These are phyloP conservation scores for Drosophila navojoa DNA, from an alignment of 1,140 invertebrate species.

Conservation along the genomic window DNA sequence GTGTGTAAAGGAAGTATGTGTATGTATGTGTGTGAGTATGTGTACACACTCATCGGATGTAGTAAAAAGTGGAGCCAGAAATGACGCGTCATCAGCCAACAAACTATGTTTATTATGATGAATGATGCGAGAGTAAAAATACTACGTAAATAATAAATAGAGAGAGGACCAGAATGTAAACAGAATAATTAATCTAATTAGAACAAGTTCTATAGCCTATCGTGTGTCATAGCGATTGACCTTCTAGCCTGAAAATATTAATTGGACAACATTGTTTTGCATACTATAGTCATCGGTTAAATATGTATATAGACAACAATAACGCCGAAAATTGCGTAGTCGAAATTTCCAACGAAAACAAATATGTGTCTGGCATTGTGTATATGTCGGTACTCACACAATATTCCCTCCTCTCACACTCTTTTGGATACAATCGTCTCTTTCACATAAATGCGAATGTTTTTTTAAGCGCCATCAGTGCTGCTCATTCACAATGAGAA, in stretches of 20 bases:
- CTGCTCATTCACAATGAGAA: slow-evolving; percentile 55
- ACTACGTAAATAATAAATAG: not conserved
- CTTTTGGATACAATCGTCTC: not conserved
- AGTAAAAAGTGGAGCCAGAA: slow-evolving; percentile 41
- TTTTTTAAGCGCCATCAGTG: slow-evolving; percentile 53
- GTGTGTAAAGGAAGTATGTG: slow-evolving; percentile 67
- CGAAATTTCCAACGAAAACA: slow-evolving; percentile 63
- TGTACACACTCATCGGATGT: slow-evolving; percentile 25
- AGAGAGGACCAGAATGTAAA: slow-evolving; percentile 15
- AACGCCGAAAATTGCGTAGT: slow-evolving; percentile 60
- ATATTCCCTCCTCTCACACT: not conserved
- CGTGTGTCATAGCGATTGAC: slow-evolving; percentile 46
- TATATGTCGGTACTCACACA: slow-evolving; percentile 20
- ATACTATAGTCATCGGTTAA: slow-evolving; percentile 58
- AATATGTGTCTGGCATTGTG: slow-evolving; percentile 48
- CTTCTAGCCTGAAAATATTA: slow-evolving; percentile 47
- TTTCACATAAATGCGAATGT: slow-evolving; percentile 52
- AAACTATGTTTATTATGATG: slow-evolving; percentile 36
- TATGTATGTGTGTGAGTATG: slow-evolving; percentile 13
- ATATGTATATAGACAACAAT: slow-evolving; percentile 27
- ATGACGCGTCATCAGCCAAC: slow-evolving; percentile 57
- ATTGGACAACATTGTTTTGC: slow-evolving; percentile 49
- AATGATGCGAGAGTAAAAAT: slow-evolving; percentile 34
- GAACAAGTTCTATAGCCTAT: slow-evolving; percentile 32
- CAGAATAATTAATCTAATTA: slow-evolving; percentile 52